Evolutionary conservation across 1,140 invertebrate genomes (phyloP), one percentile per base, ranked within the genome.

Genomic region (Babylonia areolata): DNA sequence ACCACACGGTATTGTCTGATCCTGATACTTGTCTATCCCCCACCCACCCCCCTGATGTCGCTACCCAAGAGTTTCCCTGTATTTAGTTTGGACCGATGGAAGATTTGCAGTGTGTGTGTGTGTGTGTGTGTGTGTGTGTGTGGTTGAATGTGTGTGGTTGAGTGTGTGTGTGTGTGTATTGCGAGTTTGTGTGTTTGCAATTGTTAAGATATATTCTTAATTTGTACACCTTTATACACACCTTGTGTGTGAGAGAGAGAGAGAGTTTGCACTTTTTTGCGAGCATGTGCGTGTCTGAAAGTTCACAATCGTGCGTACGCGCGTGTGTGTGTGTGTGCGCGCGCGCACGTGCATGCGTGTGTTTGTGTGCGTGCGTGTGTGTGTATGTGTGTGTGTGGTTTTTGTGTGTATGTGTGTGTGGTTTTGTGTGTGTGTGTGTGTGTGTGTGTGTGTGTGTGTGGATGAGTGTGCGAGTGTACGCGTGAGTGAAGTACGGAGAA

Each of bases 401-500:
- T 35, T n/a, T 35, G 0, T 81, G 79, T 23, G 58, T 54, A 23
- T 54, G 46, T 58, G 58, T 54, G 33, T 54, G 58, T 35, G 46
- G 23, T 23, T n/a, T 35, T 5, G 71, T 37, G 85, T 40, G 33
- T 35, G 12, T 73, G 71, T 35, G 12, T 73, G 33, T 35, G 71
- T 35, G 71, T 35, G 0, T 81, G 79, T 23, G 58, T 54, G 40
- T 54, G 46, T 58, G 58, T 54, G 33, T 54, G 58, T 35, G 46
- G 23, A 17, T n/a, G 54, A 20, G 71, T 37, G 85, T 40, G 77
- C 64, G 78, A 64, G 58, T 58, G 77, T 69, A 37, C 64, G 77
- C 37, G 85, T 58, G 54, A 64, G 42, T 64, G 51, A 80, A 54
- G 64, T 31, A 80, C 42, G 33, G 39, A 69, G 77, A 64, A 75